Conservation (phyloP, 2,797 vertebrate genomes). For the Knipowitschia caucasica region DNA sequence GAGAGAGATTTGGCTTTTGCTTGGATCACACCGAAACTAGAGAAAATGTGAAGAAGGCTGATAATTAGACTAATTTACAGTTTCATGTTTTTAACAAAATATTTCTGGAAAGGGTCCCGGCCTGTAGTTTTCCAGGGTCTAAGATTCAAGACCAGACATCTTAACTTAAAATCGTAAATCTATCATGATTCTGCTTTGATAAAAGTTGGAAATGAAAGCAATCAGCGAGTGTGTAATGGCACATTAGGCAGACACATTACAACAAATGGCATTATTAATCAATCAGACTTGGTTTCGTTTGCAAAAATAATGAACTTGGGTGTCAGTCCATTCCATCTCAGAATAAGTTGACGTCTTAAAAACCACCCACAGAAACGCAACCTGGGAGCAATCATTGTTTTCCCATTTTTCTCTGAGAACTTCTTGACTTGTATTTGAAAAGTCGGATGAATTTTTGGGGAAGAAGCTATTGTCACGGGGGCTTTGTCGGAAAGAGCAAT, state of each 20-base stretch:
- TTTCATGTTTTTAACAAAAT: too few relatives aligned
- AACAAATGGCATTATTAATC: constrained; percentile 11
- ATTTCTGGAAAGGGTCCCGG: too few relatives aligned
- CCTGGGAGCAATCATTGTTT: neutral
- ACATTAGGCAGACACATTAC: constrained; percentile 11
- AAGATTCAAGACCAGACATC: neutral
- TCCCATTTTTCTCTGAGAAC: constrained; percentile 1
- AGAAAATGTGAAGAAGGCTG: too few relatives aligned
- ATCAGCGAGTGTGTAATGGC: neutral
- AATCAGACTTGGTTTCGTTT: constrained; percentile 16
- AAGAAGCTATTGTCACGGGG: constrained; percentile 33
- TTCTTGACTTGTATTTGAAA: constrained; percentile 11
- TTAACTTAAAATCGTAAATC: neutral
- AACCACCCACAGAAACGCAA: neutral
- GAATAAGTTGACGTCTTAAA: constrained; percentile 40
- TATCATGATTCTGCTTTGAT: neutral
- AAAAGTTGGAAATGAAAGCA: neutral
- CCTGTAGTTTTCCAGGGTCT: too few relatives aligned
- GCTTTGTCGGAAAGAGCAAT: constrained; percentile 59
- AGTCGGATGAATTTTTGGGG: constrained; percentile 12
- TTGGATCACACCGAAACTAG: too few relatives aligned
- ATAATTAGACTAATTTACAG: too few relatives aligned
- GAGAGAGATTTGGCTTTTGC: too few relatives aligned
- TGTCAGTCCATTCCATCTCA: constrained; percentile 41
- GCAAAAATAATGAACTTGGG: constrained; percentile 1